A percentile compares a stretch with the other conserved stretches of the same genome.
Evolutionary conservation across 1,140 invertebrate species (phyloP).

Genomic region (Lamellibrachia luymesi): DNA sequence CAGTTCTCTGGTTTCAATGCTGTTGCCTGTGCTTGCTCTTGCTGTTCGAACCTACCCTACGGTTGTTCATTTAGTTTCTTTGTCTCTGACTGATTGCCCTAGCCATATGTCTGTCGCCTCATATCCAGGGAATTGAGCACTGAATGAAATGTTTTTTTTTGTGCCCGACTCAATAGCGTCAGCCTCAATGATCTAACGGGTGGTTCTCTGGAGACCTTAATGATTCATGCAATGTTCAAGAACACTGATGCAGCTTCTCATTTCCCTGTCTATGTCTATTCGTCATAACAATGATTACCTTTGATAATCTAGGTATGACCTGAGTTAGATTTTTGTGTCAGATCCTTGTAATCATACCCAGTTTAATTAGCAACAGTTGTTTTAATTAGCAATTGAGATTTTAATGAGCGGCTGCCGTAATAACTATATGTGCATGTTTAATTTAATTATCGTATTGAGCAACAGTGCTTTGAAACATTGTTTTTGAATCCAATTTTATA

Average conservation of each 20-base stretch:
- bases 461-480: not conserved
- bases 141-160: not conserved
- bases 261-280: not conserved
- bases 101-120: not conserved
- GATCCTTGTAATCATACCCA: not conserved
- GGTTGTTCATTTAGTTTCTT: not conserved
- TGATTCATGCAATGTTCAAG: not conserved
- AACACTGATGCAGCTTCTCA: not conserved
- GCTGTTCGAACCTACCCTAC: not conserved
- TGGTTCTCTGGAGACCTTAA: constrained; percentile 6
- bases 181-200: not conserved
- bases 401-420: too few species aligned
- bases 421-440: not conserved
- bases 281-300: too few species aligned
- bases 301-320: too few species aligned
- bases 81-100: not conserved
- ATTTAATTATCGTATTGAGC: not conserved
- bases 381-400: too few species aligned
- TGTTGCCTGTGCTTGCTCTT: not conserved
- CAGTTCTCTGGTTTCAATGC: not conserved
- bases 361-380: not conserved
- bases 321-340: not conserved
- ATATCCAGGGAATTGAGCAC: not conserved
- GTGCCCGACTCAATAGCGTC: constrained; percentile 14
- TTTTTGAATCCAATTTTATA: not conserved